phyloP scores from a whole-genome alignment of 1,140 invertebrate species.

The Rhopalosiphum padi region DNA sequence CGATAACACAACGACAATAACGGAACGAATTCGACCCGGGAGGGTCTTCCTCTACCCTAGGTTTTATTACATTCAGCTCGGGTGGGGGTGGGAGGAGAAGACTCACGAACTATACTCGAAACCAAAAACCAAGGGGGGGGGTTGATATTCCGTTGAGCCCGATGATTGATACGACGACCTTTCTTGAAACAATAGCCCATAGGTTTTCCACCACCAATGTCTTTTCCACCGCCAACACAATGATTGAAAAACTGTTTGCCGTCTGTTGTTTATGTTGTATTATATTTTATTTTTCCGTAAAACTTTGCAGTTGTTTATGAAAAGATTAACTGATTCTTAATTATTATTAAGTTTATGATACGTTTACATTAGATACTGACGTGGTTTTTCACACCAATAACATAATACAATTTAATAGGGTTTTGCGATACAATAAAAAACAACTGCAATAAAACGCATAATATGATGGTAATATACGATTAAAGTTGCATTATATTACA shows the following conservation, averaged over 20 bases:
- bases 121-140: not conserved
- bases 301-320: not conserved
- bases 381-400: not conserved
- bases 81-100: too few relatives aligned
- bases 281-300: not conserved
- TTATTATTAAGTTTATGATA: not conserved
- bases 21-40: not conserved
- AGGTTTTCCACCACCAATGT: not conserved
- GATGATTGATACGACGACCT: constrained; percentile 40
- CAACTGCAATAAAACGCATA: not conserved
- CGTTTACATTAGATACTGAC: not conserved
- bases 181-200: constrained; percentile 24
- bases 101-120: not conserved
- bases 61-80: not conserved
- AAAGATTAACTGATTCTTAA: not conserved
- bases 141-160: not conserved
- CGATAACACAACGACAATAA: constrained; percentile 2
- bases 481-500: not conserved
- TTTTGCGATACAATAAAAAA: not conserved
- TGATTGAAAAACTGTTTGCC: constrained; percentile 25
- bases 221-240: not conserved
- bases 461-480: not conserved
- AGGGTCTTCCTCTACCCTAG: not conserved
- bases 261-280: not conserved
- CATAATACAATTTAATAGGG: not conserved